phyloP scores from a whole-genome alignment of 1,140 invertebrate species.

The Calycopis cecrops region DNA sequence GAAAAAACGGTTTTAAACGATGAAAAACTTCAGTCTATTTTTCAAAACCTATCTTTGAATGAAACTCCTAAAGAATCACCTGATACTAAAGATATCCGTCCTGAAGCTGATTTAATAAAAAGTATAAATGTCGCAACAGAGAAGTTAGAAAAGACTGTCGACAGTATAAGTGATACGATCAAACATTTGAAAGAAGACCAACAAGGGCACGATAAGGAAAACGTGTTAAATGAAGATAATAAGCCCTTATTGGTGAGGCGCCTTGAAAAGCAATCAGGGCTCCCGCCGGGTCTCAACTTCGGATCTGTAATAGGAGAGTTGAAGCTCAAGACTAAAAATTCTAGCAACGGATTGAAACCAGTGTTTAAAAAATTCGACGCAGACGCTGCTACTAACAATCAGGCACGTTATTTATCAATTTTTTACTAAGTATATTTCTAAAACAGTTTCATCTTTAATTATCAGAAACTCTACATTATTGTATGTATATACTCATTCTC shows the following conservation, averaged over 20 bases:
- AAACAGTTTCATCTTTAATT: too few relatives aligned
- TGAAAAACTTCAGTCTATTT: conserved; percentile 64
- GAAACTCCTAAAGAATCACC: conserved; percentile 29
- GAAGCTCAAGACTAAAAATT: conserved; percentile 57
- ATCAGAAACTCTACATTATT: too few relatives aligned
- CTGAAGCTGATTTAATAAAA: conserved; percentile 16
- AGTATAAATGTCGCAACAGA: conserved; percentile 31
- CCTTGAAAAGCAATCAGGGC: conserved; percentile 48
- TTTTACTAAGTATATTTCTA: too few relatives aligned
- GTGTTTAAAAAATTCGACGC: conserved; percentile 65
- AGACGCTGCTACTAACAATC: conserved; percentile 32
- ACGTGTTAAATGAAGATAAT: conserved; percentile 23
- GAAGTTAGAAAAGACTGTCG: conserved; percentile 32
- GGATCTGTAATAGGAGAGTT: conserved; percentile 67
- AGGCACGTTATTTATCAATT: too few relatives aligned
- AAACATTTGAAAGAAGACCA: conserved; percentile 29
- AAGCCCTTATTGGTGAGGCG: conserved; percentile 50
- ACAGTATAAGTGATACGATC: conserved; percentile 34
- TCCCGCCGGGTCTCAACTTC: conserved; percentile 58
- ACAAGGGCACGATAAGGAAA: conserved; percentile 15
- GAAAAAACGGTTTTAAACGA: conserved; percentile 66
- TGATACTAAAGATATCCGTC: neutral
- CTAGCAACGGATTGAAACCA: conserved; percentile 52
- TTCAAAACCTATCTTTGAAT: conserved; percentile 60
- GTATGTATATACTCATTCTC: too few relatives aligned